A percentile compares a stretch with the other conserved stretches of the same genome.
These are phyloP conservation scores for Drosophila barbarae DNA, from an alignment of 2,888 invertebrate species.

Conservation along the genomic window DNA sequence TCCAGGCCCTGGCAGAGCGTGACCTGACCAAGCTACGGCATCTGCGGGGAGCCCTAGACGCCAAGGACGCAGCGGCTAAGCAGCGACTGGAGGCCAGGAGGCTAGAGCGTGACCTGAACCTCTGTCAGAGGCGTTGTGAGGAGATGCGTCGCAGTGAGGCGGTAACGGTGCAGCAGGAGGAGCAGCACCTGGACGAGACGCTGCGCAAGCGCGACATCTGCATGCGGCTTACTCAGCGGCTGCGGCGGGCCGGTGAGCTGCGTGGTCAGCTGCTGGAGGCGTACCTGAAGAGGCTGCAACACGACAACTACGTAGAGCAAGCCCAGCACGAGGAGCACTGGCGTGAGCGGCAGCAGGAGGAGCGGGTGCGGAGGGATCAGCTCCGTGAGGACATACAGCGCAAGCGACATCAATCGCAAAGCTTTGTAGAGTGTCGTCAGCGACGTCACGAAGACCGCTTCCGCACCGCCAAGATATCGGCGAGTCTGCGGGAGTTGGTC, in stretches of 20 bases:
- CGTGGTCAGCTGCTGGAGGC: slow-evolving; percentile 72
- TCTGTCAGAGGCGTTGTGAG: slow-evolving; percentile 75
- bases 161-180: slow-evolving; percentile 75
- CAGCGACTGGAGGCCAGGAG: slow-evolving; percentile 75
- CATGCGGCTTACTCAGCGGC: slow-evolving; percentile 72
- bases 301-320: slow-evolving; percentile 78
- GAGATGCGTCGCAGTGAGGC: slow-evolving; percentile 76
- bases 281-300: slow-evolving; percentile 75
- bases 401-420: slow-evolving; percentile 74
- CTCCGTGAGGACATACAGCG: slow-evolving; percentile 74
- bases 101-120: slow-evolving; percentile 69
- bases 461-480: slow-evolving; percentile 78
- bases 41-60: slow-evolving; percentile 69
- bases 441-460: slow-evolving; percentile 71
- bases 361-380: slow-evolving; percentile 71
- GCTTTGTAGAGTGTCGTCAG: slow-evolving; percentile 75
- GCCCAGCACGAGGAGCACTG: slow-evolving; percentile 78
- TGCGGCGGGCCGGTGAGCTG: slow-evolving; percentile 76
- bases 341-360: slow-evolving; percentile 72
- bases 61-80: slow-evolving; percentile 74
- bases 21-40: slow-evolving; percentile 75
- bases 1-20: slow-evolving; percentile 76
- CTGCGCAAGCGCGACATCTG: slow-evolving; percentile 76
- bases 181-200: slow-evolving; percentile 74
- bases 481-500: slow-evolving; percentile 78